Evolutionary conservation across 2,113 vertebrate species (phyloP).

Genomic region (Mugil cephalus): DNA sequence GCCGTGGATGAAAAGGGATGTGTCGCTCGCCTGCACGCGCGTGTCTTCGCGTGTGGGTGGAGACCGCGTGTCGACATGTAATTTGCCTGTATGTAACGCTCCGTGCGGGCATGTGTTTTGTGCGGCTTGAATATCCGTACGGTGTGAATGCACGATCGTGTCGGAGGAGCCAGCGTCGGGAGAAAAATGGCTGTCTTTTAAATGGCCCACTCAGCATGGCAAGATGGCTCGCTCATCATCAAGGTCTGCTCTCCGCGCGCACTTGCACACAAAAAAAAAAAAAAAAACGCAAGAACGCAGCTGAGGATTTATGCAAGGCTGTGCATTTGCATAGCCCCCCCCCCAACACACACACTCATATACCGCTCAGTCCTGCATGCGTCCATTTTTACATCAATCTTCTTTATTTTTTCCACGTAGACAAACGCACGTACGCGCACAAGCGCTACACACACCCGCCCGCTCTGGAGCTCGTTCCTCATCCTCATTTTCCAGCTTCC

Average conservation of each 20-base stretch:
- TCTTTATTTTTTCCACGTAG: not conserved
- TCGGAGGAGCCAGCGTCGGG: no score
- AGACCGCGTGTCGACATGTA: not conserved
- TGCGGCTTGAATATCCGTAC: no score
- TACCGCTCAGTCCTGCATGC: not conserved
- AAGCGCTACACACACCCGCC: slow-evolving; percentile 30
- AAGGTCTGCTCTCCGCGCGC: slow-evolving; percentile 62
- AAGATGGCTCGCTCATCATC: slow-evolving; percentile 77
- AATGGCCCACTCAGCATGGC: slow-evolving; percentile 75
- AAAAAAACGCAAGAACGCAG: slow-evolving; percentile 30
- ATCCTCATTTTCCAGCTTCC: slow-evolving; percentile 43
- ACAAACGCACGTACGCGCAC: not conserved
- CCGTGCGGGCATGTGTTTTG: not conserved
- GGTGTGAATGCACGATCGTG: not conserved
- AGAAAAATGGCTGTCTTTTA: slow-evolving; percentile 74
- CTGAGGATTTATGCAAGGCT: slow-evolving; percentile 48
- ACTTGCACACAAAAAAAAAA: no score
- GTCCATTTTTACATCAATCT: no score
- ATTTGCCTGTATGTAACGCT: slow-evolving; percentile 39
- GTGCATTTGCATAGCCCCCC: slow-evolving; percentile 40
- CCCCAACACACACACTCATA: slow-evolving; percentile 1
- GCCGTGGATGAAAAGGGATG: slow-evolving; percentile 12
- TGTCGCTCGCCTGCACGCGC: not conserved
- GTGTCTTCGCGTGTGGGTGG: slow-evolving; percentile 17
- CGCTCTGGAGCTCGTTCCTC: slow-evolving; percentile 45